Base-by-base conservation (phyloP, 2,113 vertebrate species). In the Oreocharis arfaki region DNA sequence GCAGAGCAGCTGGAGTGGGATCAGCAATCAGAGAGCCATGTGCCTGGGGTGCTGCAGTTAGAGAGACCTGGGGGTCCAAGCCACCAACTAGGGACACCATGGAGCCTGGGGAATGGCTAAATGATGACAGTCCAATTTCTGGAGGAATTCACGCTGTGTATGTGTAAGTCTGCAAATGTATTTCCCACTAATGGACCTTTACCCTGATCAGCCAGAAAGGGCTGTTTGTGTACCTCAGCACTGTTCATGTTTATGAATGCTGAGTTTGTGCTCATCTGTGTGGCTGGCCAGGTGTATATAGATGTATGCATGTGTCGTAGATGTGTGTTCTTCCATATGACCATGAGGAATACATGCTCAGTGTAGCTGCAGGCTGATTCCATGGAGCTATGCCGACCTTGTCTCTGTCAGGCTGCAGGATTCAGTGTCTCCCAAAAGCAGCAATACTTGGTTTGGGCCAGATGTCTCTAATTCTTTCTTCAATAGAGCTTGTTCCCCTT, bases 291-390 rank as follows among this genome's bases (percentile, higher is more conserved):
- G 5, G 20, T 21, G 22, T 20, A 7, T 32, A 35, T 3, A 19
- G 41, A 41, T 5, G 13, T 33, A 52, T 11, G 1, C 21, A 35
- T 12, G 11, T 68, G 39, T 39, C 44, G 21, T 5, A 53, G 17
- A 23, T 0, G 1, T 11, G 28, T 39, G 33, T 30, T 86, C 22
- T 39, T 24, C 9, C 44, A 16, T 3, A 0, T 1, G 4, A 7
- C 39, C 26, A 10, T 33, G 44, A 49, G 20, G 13, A 64, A 23
- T 14, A 22, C 0, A 1, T 42, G 30, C 33, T 63, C 61, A 35
- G 53, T 30, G 7, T 21, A 3, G 3, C 32, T 73, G 24, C 33
- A 77, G 33, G 9, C 37, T 67, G 37, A 20, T 67, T 4, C 1
- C 37, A 23, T 16, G 28, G 44, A 83, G 56, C 22, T 71, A 16